These are phyloP conservation scores for Petroica traversi DNA, from an alignment of 2,113 vertebrate genomes.

Conservation along the genomic window DNA sequence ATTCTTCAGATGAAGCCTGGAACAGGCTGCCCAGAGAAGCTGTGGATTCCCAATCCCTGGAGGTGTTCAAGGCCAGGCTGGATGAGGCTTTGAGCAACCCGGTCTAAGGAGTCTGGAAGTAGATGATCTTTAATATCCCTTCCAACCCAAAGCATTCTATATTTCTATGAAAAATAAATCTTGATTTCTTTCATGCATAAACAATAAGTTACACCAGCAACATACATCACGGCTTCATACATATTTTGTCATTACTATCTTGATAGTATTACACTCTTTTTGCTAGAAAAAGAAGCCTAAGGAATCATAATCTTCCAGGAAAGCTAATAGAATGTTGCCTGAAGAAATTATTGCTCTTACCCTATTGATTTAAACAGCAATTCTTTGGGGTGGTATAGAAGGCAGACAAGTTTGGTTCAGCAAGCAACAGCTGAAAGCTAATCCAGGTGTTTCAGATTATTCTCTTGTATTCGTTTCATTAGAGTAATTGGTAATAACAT, in stretches of 20 bases:
- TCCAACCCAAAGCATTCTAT: neutral
- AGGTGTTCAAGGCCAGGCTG: neutral
- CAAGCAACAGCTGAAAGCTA: neutral
- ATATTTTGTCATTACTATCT: neutral
- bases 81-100: neutral
- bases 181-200: neutral
- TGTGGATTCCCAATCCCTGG: neutral
- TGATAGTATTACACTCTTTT: neutral
- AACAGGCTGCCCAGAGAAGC: neutral
- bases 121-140: neutral
- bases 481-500: neutral
- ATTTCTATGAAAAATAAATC: neutral
- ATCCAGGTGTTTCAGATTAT: neutral
- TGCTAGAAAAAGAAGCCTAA: neutral
- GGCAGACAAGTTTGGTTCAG: neutral
- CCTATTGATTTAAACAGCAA: neutral
- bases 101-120: neutral
- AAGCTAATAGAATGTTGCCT: neutral
- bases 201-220: neutral
- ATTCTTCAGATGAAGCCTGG: neutral
- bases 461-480: neutral
- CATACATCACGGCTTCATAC: neutral
- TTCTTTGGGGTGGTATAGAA: neutral
- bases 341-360: neutral
- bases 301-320: neutral